Conservation (phyloP, 2,888 invertebrate species). For the Scaptomyza flava region DNA sequence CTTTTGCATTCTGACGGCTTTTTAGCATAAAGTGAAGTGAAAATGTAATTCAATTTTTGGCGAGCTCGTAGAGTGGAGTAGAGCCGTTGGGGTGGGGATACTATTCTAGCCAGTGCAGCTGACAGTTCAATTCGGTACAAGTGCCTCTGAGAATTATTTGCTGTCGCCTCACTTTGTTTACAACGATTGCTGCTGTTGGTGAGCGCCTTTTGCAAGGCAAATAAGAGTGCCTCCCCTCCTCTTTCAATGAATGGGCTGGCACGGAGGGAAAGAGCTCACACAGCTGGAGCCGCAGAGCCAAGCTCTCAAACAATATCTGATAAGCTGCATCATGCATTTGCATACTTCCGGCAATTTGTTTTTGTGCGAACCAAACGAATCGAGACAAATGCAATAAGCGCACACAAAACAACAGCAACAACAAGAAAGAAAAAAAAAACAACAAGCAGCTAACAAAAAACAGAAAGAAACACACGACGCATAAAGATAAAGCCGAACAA, state of each 20-base stretch:
- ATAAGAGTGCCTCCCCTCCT: conserved; percentile 56
- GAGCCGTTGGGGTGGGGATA: background rate
- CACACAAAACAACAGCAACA: conserved; percentile 24
- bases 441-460: conserved; percentile 11
- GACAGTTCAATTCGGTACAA: conserved; percentile 75
- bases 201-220: conserved; percentile 74
- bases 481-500: conserved; percentile 66
- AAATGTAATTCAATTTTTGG: conserved; percentile 77
- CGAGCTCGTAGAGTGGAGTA: conserved; percentile 4
- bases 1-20: conserved; percentile 45
- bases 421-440: conserved; percentile 7
- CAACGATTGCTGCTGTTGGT: conserved; percentile 35
- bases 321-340: conserved; percentile 79
- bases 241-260: conserved; percentile 16
- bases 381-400: conserved; percentile 79
- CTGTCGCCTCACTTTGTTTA: conserved; percentile 73
- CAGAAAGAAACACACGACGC: conserved; percentile 44
- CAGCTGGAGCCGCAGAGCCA: conserved; percentile 25
- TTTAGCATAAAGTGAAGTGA: conserved; percentile 71
- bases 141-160: conserved; percentile 73
- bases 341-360: conserved; percentile 80
- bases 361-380: conserved; percentile 76
- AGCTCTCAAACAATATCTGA: conserved; percentile 78
- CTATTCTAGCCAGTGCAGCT: conserved; percentile 54
- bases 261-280: conserved; percentile 6